Conservation (phyloP, 2,113 vertebrate species). For the Campylomormyrus numenius region DNA sequence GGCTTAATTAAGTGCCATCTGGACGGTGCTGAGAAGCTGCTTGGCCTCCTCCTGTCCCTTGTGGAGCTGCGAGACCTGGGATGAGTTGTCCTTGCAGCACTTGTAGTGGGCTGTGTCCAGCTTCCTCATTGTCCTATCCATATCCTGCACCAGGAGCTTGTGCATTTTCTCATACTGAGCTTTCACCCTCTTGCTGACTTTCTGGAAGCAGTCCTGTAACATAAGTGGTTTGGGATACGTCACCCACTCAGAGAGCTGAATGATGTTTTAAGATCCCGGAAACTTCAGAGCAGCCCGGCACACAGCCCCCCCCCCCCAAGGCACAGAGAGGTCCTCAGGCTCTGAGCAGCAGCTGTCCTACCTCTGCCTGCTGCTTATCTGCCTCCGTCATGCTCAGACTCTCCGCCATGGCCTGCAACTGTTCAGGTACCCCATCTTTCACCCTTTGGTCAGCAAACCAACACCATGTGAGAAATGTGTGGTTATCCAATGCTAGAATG, state of each 20-base stretch:
- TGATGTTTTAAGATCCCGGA: not conserved
- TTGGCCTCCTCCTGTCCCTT: not conserved
- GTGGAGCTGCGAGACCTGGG: not conserved
- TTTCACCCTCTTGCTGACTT: too few species aligned
- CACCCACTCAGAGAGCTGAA: not conserved
- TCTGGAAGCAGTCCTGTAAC: too few species aligned
- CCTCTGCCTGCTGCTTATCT: not conserved
- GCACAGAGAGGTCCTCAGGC: not conserved
- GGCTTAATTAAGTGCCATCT: not conserved
- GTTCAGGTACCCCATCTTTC: not conserved
- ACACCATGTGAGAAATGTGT: not conserved
- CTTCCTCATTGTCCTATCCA: not conserved
- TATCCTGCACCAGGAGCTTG: not conserved
- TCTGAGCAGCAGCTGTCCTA: not conserved
- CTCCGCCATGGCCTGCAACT: not conserved
- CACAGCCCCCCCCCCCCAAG: not conserved
- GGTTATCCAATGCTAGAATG: not conserved
- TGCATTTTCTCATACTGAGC: not conserved
- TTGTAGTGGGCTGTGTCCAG: not conserved
- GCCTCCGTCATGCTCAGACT: not conserved
- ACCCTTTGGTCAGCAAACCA: not conserved
- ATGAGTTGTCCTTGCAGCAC: not conserved
- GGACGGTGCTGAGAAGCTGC: not conserved
- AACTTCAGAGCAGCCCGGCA: not conserved
- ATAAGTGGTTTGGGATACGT: not conserved